Base-by-base conservation (phyloP, 2,888 invertebrate genomes). In the Acronicta alni region DNA sequence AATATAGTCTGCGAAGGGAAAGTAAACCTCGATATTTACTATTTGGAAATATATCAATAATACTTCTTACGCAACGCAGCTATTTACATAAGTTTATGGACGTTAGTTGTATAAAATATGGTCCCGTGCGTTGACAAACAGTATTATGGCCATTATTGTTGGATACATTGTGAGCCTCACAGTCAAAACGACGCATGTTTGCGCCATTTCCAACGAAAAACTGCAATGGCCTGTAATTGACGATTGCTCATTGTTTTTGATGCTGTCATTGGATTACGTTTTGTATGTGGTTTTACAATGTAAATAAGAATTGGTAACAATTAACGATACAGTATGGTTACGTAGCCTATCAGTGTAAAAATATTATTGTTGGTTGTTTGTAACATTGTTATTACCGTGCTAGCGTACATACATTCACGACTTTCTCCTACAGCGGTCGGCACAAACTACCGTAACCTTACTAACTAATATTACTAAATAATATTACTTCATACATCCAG, bases 141-240 rank as follows among this genome's bases (percentile, higher is more conserved):
- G 49, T 54, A 47, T 64, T 70, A 70, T 47, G 12, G 32, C 37
- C 43, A 48, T 65, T 54, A 48, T 42, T 51, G 44, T 58, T 57
- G 59, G 55, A 49, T 61, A 58, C 43, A 59, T 67, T 41, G 53
- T 52, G 42, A 39, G 49, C 20, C 39, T 55, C 18, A 45, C 39
- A 39, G 51, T 38, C 55, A 42, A 58, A 61, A 46, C 49, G 52
- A 44, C 49, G 43, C 39, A 58, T 53, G 47, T 61, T 61, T 37
- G 35, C 12, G 41, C 30, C 16, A 48, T 62, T 56, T 51, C 53
- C 46, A 59, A 58, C 49, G 35, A 39, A 18, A 37, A 47, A 26
- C 56, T 72, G 54, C 68, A 72, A 46, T 63, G 56, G 46, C 59
- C 41, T 59, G 59, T 57, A 57, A 57, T 47, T 47, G 41, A 61